Conservation (phyloP, 2,797 vertebrate genomes). For the Acrocephalus scirpaceus region DNA sequence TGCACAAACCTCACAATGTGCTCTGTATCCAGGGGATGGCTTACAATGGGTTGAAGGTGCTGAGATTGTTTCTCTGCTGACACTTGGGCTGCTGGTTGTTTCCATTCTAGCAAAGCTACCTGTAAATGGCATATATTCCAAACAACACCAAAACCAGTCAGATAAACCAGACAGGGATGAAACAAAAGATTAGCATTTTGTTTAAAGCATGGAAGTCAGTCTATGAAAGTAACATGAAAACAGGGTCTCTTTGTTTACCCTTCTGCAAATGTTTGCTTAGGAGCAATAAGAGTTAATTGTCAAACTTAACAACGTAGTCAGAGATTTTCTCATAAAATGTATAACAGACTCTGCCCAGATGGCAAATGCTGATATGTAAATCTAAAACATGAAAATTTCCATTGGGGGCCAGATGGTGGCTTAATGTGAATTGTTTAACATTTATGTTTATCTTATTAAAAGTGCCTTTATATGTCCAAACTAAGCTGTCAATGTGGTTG, state of each 20-base stretch:
- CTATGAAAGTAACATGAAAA: background rate
- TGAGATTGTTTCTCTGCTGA: background rate
- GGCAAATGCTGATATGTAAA: constrained; percentile 73
- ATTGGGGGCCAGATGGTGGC: constrained; percentile 68
- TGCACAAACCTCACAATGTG: background rate
- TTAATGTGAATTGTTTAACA: constrained; percentile 74
- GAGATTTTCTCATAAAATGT: constrained; percentile 71
- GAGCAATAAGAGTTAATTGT: constrained; percentile 71
- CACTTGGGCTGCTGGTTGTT: background rate
- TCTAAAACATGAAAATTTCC: constrained; percentile 75
- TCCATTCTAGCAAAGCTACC: background rate
- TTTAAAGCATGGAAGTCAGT: background rate
- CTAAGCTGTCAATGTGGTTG: constrained; percentile 52
- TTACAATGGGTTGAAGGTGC: background rate
- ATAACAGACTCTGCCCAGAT: constrained; percentile 73
- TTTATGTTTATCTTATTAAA: constrained; percentile 77
- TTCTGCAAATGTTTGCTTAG: constrained; percentile 68
- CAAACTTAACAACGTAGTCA: constrained; percentile 65
- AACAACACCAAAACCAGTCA: background rate
- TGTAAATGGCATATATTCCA: background rate
- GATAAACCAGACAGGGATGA: background rate
- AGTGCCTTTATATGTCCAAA: constrained; percentile 72
- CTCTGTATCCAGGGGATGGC: background rate
- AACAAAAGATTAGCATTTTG: background rate
- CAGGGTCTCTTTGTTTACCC: constrained; percentile 59